phyloP scores from a whole-genome alignment of 2,888 invertebrate species.

The Catocala sponsa region DNA sequence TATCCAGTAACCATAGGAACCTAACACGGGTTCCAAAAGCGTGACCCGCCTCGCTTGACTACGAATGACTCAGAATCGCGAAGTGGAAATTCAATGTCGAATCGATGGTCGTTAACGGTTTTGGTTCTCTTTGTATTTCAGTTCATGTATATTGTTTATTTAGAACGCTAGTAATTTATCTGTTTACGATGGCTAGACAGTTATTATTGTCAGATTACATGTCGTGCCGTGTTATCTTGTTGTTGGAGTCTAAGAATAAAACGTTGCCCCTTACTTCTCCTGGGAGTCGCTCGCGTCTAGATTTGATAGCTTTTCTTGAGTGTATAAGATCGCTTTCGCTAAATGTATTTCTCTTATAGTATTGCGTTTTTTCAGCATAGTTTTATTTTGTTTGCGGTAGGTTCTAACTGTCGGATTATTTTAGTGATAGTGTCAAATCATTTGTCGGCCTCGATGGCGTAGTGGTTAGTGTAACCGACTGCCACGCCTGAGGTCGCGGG shows the following conservation, averaged over 20 bases:
- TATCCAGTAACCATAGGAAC: conserved; percentile 30
- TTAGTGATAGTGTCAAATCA: too few relatives aligned
- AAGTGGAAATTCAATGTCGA: conserved; percentile 26
- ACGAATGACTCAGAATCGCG: conserved; percentile 28
- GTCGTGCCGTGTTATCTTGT: background rate
- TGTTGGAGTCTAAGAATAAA: background rate
- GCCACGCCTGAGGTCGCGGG: too few relatives aligned
- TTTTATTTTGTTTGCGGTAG: too few relatives aligned
- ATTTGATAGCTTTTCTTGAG: too few relatives aligned
- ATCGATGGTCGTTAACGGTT: conserved; percentile 25
- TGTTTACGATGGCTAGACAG: conserved; percentile 3
- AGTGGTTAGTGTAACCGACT: too few relatives aligned
- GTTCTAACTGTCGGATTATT: too few relatives aligned
- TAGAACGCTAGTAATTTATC: background rate
- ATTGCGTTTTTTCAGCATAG: too few relatives aligned
- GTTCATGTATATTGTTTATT: background rate
- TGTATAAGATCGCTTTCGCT: too few relatives aligned
- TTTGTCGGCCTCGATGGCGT: too few relatives aligned
- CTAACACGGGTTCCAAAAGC: conserved; percentile 20
- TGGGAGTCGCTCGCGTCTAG: too few relatives aligned
- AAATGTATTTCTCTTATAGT: too few relatives aligned
- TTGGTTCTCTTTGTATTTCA: conserved; percentile 5
- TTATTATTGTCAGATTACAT: background rate
- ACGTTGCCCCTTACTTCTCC: background rate
- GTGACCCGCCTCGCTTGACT: conserved; percentile 30